These are phyloP conservation scores for Ornithorhynchus anatinus DNA, from an alignment of 2,113 vertebrate genomes.

Conservation along the genomic window DNA sequence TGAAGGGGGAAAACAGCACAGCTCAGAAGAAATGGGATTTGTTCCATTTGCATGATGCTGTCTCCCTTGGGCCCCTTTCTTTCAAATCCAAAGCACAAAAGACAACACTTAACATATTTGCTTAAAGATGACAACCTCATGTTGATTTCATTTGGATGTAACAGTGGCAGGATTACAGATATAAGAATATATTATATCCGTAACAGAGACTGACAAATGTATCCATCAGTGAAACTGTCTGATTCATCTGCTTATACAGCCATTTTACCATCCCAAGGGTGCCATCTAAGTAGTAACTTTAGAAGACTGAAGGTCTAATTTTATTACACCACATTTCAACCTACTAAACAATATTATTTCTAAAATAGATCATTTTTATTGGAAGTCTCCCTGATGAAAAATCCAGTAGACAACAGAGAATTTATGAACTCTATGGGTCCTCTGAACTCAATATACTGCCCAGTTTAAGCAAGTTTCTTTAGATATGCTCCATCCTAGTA, in stretches of 20 bases:
- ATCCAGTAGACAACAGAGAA: conserved; percentile 83
- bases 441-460: conserved; percentile 80
- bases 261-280: conserved; percentile 87
- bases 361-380: conserved; percentile 90
- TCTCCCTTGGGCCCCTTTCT: conserved; percentile 87
- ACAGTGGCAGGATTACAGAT: conserved; percentile 87
- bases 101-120: conserved; percentile 98
- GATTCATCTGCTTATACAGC: conserved; percentile 92
- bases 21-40: conserved; percentile 89
- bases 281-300: conserved; percentile 85
- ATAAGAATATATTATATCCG: conserved; percentile 85
- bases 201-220: conserved; percentile 90
- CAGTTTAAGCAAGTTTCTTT: conserved; percentile 79
- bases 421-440: conserved; percentile 84
- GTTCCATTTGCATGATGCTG: conserved; percentile 88
- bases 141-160: conserved; percentile 94
- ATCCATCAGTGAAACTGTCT: conserved; percentile 88
- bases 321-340: conserved; percentile 93
- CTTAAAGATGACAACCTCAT: conserved; percentile 93
- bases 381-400: conserved; percentile 87
- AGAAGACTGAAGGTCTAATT: conserved; percentile 88
- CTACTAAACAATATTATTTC: conserved; percentile 90
- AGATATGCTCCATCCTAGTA: conserved; percentile 54
- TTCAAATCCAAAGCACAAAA: conserved; percentile 91
- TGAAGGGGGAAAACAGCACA: conserved; percentile 79